Conservation (phyloP, 2,797 vertebrate genomes). For the Pteropus rufus region DNA sequence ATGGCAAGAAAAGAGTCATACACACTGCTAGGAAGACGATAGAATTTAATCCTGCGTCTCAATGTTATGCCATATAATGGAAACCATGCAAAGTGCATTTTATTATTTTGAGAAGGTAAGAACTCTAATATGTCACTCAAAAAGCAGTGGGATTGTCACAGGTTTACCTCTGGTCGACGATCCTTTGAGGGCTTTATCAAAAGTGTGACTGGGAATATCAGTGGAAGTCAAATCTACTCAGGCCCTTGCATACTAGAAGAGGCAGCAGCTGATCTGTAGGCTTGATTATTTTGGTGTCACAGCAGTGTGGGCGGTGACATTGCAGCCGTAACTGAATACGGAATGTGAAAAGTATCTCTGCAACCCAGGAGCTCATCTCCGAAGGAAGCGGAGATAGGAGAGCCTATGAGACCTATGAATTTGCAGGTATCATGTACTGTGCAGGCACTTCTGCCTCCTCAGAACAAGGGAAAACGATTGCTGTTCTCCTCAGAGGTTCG, state of each 20-base stretch:
- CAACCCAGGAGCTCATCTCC: not conserved
- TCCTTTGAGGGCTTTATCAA: not conserved
- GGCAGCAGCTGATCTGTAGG: not conserved
- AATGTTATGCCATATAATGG: not conserved
- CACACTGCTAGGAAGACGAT: not conserved
- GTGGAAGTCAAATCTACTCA: not conserved
- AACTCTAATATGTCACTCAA: not conserved
- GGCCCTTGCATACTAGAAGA: not conserved
- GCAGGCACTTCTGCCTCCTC: not conserved
- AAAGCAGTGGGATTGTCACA: not conserved
- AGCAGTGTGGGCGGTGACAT: not conserved
- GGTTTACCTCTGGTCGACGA: not conserved
- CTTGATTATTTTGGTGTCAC: not conserved
- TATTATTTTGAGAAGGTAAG: not conserved
- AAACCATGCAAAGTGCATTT: not conserved
- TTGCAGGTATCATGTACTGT: not conserved
- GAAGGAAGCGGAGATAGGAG: not conserved
- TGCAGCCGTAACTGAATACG: not conserved
- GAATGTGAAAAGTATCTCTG: not conserved
- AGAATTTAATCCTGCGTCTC: not conserved
- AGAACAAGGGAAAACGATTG: not conserved
- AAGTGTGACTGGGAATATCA: accelerated
- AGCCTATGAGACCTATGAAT: not conserved
- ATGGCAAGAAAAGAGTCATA: not conserved
- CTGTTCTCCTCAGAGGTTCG: not conserved